phyloP scores from a whole-genome alignment of 2,888 invertebrate genomes.

The Patella pellucida region DNA sequence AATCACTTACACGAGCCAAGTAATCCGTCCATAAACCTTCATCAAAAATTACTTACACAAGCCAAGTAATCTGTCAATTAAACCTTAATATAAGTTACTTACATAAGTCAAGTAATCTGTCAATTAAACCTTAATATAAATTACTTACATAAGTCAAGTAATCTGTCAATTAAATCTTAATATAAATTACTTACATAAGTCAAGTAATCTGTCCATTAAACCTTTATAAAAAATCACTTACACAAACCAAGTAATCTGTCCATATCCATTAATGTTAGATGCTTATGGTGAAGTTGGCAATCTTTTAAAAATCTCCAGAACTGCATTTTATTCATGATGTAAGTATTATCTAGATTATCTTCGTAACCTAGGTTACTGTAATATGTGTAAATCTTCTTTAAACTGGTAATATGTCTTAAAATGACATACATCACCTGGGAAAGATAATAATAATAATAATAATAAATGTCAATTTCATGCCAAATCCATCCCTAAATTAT shows the following conservation, averaged over 20 bases:
- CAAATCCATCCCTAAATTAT: too few species aligned
- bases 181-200: too few species aligned
- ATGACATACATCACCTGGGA: slow-evolving; percentile 65
- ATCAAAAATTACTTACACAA: too few species aligned
- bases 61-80: not conserved
- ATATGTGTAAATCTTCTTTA: slow-evolving; percentile 65
- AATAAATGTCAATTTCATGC: not conserved
- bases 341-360: slow-evolving; percentile 70
- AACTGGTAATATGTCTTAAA: slow-evolving; percentile 65
- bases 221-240: slow-evolving; percentile 22
- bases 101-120: slow-evolving; percentile 33
- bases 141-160: too few species aligned
- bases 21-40: slow-evolving; percentile 60
- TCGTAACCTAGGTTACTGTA: slow-evolving; percentile 68
- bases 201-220: not conserved
- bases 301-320: slow-evolving; percentile 71
- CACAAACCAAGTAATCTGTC: slow-evolving; percentile 62
- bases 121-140: slow-evolving; percentile 61
- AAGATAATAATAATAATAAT: not conserved
- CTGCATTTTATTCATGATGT: slow-evolving; percentile 69
- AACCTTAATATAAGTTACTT: slow-evolving; percentile 1
- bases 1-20: slow-evolving; percentile 46
- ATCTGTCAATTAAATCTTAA: too few species aligned
- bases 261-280: slow-evolving; percentile 65
- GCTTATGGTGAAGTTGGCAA: slow-evolving; percentile 64